Evolutionary conservation across 2,113 vertebrate genomes (phyloP), one percentile per base, ranked within the genome.

Genomic region (Pantherophis guttatus): DNA sequence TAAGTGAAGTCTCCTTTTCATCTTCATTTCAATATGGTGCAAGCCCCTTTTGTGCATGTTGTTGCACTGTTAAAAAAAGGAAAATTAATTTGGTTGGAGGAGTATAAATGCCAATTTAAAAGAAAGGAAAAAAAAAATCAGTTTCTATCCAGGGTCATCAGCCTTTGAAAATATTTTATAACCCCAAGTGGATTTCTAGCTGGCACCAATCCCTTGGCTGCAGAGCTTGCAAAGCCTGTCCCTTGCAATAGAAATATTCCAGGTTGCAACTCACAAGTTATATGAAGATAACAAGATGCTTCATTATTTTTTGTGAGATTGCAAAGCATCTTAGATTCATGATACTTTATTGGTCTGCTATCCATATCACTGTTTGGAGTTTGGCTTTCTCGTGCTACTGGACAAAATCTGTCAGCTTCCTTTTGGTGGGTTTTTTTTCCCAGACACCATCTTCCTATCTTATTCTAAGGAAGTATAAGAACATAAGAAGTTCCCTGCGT

Each of bases 1-100:
- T 21, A n/a, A 3, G 50, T 33, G 57, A 81, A 57, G 44, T 86
- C 87, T 81, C 81, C 62, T 93, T 93, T 90, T 93, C 92, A 26
- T 87, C 92, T 90, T 93, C 92, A 93, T 90, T 93, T 93, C 88
- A 93, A 90, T 90, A 86, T 90, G 81, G 92, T 54, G 81, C 92
- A 93, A 93, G 55, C 55, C 88, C 89, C 48, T 90, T 90, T 90
- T 54, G 70, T 54, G 88, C 39, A 54, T 85, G 87, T 89, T 81
- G 53, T 58, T 92, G 87, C 52, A 89, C 92, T 92, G 87, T 89
- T 92, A 81, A 81, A 75, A 81, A 85, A 89, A 89, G 53, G 87
- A 89, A 89, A 81, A 55, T 26, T 81, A 33, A 92, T 92, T 81
- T 85, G 87, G 87, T 89, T 89, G 87, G 87, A 92, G 87, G 52